Conservation (phyloP, 2,888 invertebrate species). For the Lithosia quadra region DNA sequence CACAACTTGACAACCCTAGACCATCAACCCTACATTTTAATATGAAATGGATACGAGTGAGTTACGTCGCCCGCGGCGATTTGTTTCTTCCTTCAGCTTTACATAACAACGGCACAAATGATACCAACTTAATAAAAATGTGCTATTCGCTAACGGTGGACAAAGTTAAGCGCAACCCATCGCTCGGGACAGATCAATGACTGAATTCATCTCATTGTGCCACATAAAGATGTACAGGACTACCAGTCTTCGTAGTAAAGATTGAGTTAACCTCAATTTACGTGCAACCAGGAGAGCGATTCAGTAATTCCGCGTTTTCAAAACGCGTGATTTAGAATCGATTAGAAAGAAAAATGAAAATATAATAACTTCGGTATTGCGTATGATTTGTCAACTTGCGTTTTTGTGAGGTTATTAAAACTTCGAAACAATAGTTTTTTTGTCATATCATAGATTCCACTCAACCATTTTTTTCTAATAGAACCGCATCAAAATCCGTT, state of each 20-base stretch:
- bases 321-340: neutral
- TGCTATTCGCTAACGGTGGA: neutral
- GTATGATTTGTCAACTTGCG: no score
- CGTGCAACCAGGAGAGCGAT: neutral
- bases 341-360: neutral
- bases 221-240: neutral
- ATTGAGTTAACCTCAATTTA: neutral
- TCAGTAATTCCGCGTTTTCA: neutral
- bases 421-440: neutral
- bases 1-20: slow-evolving; percentile 51
- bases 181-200: neutral
- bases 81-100: slow-evolving; percentile 21
- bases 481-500: no score
- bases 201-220: neutral
- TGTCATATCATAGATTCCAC: neutral
- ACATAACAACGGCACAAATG: slow-evolving; percentile 37
- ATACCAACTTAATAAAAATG: slow-evolving; percentile 17
- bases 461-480: no score
- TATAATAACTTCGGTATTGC: no score
- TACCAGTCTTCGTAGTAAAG: neutral
- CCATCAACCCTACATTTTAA: slow-evolving; percentile 61
- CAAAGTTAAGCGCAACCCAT: neutral
- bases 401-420: neutral
- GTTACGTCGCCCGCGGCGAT: slow-evolving; percentile 42
- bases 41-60: slow-evolving; percentile 62